These are phyloP conservation scores for Leptatherina wallacei DNA, from an alignment of 2,797 vertebrate genomes.

Conservation along the genomic window DNA sequence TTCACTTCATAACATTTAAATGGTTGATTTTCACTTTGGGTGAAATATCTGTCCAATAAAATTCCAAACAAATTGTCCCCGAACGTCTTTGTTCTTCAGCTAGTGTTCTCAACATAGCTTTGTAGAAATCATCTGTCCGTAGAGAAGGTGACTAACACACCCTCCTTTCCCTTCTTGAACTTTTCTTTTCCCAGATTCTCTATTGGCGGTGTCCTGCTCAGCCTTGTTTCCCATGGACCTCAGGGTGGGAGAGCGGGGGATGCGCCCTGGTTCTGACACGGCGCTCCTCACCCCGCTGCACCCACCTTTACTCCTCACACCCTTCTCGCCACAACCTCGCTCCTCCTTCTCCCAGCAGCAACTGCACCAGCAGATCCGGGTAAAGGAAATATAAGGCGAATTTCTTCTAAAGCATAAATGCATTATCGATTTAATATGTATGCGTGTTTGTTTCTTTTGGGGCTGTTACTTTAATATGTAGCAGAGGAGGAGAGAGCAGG, in stretches of 20 bases:
- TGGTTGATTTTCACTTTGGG: neutral
- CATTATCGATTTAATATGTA: neutral
- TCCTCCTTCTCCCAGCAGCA: constrained; percentile 82
- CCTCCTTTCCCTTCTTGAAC: neutral
- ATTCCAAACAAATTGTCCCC: neutral
- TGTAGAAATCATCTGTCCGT: neutral
- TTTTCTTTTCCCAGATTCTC: constrained; percentile 64
- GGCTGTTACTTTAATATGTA: constrained; percentile 79
- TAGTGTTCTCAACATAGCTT: neutral
- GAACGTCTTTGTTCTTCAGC: too few relatives aligned
- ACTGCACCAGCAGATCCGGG: constrained; percentile 83
- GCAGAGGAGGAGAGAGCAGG: constrained; percentile 81
- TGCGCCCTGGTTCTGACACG: constrained; percentile 89
- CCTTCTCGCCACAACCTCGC: constrained; percentile 75
- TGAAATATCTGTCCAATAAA: neutral
- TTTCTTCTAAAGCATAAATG: neutral
- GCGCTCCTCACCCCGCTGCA: constrained; percentile 89
- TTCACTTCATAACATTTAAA: neutral
- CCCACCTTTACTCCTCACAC: constrained; percentile 87
- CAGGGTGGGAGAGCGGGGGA: constrained; percentile 89
- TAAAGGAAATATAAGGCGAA: constrained; percentile 27
- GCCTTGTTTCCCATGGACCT: constrained; percentile 92
- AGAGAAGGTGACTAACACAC: neutral
- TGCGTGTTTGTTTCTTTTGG: constrained; percentile 9
- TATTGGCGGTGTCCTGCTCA: constrained; percentile 42